Conservation (phyloP, 2,888 invertebrate genomes). For the Cryptosula pallasiana region DNA sequence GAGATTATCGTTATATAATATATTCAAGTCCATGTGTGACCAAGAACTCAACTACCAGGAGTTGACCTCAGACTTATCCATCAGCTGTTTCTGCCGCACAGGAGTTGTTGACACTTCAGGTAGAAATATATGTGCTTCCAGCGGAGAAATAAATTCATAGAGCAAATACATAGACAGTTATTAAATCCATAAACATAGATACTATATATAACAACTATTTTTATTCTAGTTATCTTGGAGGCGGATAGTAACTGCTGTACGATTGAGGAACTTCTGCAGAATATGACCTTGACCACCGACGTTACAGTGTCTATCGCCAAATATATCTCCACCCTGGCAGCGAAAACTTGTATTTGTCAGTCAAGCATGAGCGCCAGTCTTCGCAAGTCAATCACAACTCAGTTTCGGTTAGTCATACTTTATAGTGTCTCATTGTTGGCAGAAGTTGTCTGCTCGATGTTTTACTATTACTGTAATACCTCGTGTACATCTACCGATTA, state of each 20-base stretch:
- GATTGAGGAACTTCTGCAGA: not conserved
- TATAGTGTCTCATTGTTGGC: no score
- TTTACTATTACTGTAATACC: no score
- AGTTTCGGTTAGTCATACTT: no score
- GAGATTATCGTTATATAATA: not conserved
- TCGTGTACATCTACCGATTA: no score
- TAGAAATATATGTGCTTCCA: no score
- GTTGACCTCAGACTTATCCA: conserved; percentile 10
- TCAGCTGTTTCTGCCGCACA: conserved; percentile 16
- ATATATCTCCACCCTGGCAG: not conserved
- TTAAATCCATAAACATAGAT: no score
- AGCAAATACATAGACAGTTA: no score
- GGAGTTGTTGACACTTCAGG: conserved; percentile 13
- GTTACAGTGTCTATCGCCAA: not conserved
- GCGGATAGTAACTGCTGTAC: not conserved
- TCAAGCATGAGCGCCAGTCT: no score
- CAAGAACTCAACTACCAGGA: conserved; percentile 10
- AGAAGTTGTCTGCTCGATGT: no score
- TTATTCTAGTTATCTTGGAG: conserved; percentile 15
- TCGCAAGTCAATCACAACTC: no score
- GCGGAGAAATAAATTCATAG: no score
- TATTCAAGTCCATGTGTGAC: conserved; percentile 5
- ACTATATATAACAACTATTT: no score
- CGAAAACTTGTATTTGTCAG: not conserved
- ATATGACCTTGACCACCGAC: not conserved